Evolutionary conservation across 64 coral and sea anemone genomes (phyloP).

Genomic region (Stichodactyla helianthus): DNA sequence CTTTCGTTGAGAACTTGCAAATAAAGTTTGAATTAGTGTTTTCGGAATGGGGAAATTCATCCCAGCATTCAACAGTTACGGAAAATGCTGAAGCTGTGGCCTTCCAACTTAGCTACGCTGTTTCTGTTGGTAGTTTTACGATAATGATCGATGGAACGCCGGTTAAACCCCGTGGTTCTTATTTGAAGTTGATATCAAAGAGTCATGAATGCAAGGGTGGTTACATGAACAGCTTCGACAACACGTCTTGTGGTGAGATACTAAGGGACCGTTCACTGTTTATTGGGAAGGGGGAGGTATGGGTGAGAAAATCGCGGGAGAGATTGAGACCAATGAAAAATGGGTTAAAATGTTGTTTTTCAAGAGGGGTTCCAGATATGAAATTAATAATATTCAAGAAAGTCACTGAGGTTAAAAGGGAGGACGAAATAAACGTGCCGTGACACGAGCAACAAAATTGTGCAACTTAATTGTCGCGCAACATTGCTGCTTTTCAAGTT

Average conservation of each 20-base stretch:
- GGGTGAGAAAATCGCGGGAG: too few species aligned
- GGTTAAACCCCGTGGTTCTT: neutral
- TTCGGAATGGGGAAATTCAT: constrained; percentile 13
- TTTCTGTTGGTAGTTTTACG: neutral
- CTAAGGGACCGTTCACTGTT: too few species aligned
- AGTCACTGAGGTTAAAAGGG: too few species aligned
- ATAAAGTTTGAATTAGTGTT: neutral
- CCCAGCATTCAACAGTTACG: neutral
- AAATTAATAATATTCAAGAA: too few species aligned
- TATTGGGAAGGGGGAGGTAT: too few species aligned
- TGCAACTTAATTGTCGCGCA: too few species aligned
- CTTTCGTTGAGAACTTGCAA: neutral
- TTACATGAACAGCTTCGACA: neutral
- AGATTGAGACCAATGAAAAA: too few species aligned
- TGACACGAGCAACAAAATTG: too few species aligned
- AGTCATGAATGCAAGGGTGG: neutral
- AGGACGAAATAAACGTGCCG: too few species aligned
- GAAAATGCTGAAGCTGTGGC: constrained; percentile 20
- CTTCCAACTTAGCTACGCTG: neutral
- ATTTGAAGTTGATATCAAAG: neutral
- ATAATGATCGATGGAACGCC: neutral
- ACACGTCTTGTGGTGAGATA: constrained; percentile 4
- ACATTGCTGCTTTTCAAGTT: too few species aligned
- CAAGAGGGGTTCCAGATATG: too few species aligned
- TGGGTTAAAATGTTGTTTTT: too few species aligned